These are phyloP conservation scores for Lasaia peninsularis DNA, from an alignment of 1,140 invertebrate genomes.

Conservation along the genomic window DNA sequence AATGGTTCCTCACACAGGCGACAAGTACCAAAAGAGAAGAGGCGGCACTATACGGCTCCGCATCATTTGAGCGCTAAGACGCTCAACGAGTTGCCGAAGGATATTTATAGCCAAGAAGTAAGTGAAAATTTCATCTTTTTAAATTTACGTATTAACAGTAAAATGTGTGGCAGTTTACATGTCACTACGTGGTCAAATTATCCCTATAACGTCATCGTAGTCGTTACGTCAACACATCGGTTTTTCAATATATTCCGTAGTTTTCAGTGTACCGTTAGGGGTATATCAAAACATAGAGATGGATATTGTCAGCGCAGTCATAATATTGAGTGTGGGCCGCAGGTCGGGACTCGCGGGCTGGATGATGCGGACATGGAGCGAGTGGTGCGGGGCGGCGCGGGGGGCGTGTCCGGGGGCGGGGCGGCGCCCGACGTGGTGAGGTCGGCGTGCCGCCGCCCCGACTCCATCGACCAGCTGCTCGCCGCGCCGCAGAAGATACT, in stretches of 20 bases:
- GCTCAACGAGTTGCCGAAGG: conserved; percentile 77
- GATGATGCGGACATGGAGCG: conserved; percentile 93
- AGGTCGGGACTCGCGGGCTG: conserved; percentile 69
- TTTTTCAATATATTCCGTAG: no score
- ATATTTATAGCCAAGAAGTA: conserved; percentile 78
- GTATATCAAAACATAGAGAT: no score
- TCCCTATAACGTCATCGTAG: no score
- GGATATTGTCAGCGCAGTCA: no score
- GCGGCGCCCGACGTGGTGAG: background rate
- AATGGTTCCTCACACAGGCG: conserved; percentile 77
- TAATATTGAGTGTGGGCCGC: no score
- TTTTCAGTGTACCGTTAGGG: no score
- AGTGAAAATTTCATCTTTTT: conserved; percentile 39
- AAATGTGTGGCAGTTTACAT: no score
- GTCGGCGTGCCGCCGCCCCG: conserved; percentile 77
- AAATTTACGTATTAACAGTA: conserved; percentile 9
- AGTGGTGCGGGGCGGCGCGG: conserved; percentile 75
- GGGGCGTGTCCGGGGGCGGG: conserved; percentile 57
- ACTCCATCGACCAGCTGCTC: conserved; percentile 90
- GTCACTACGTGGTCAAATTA: background rate
- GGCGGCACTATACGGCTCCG: conserved; percentile 92
- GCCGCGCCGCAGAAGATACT: conserved; percentile 92
- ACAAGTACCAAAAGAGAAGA: conserved; percentile 86
- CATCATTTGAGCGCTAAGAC: conserved; percentile 80
- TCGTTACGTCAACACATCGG: no score